Evolutionary conservation across 2,888 invertebrate species (phyloP).

Genomic region (Lepidocyrtinus sp.): DNA sequence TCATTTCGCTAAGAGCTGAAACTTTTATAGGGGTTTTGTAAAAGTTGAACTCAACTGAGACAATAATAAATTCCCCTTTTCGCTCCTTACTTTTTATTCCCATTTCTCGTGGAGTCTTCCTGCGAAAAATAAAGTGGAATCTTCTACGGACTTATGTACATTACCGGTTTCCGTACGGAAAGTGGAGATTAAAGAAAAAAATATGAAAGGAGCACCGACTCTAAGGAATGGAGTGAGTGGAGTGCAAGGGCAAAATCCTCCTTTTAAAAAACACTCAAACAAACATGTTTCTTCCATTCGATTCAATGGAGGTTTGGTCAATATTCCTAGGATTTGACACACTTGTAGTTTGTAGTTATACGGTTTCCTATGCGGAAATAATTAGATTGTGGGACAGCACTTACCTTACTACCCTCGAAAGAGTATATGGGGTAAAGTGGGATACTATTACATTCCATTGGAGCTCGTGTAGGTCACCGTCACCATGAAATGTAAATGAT

Average conservation of each 20-base stretch:
- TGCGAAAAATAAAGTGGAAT: background rate
- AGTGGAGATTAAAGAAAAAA: background rate
- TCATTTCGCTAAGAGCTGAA: conserved; percentile 17
- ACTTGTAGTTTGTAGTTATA: background rate
- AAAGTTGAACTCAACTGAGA: conserved; percentile 25
- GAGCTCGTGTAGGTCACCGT: background rate
- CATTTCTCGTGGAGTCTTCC: conserved; percentile 13
- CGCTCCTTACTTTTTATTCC: conserved; percentile 35
- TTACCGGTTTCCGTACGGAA: background rate
- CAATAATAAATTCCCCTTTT: conserved; percentile 50
- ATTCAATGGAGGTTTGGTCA: background rate
- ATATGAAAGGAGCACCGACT: conserved; percentile 7
- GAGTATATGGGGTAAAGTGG: background rate
- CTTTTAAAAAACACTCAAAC: background rate
- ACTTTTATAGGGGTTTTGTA: no score
- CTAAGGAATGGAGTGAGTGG: no score
- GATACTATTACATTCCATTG: background rate
- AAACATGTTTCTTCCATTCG: background rate
- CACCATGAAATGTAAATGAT: background rate
- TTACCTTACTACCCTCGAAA: background rate
- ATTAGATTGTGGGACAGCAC: background rate
- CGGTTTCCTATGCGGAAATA: conserved; percentile 6
- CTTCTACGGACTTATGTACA: background rate
- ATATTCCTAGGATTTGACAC: background rate
- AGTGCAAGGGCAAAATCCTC: background rate